Base-by-base conservation (phyloP, 1,140 invertebrate genomes). In the Dendroctonus ponderosae region DNA sequence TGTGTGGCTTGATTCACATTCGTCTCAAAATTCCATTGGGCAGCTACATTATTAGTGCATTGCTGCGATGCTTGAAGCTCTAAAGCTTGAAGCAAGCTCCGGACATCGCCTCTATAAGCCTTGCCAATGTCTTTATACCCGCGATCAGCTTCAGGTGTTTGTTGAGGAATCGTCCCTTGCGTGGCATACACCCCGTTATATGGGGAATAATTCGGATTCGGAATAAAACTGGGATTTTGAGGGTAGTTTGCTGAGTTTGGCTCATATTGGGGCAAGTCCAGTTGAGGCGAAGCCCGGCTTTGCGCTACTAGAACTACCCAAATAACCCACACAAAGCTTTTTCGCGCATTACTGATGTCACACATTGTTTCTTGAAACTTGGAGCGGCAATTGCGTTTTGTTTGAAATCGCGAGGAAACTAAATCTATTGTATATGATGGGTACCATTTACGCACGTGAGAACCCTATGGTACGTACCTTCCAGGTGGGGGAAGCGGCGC, bases 1-100 rank as follows among this genome's bases (percentile, higher is more conserved):
- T 93, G 91, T 0, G 89, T 92, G 57, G 82, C 85, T 77, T 91
- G 89, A 76, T 91, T 93, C 5, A 93, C 89, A 76, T 93, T 89
- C 0, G 91, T 93, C 79, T 93, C 91, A 77, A 91, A 94, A 75
- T 89, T 87, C 92, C 92, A 94, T 71, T 93, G 91, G 0, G 91
- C 89, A 0, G 85, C 87, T 39, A 93, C 91, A 77, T 93, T 92
- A 39, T 86, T 86, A 3, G 89, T 91, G 75, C 91, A 93, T 74
- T 90, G 86, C 74, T 89, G 84, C 0, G 90, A 87, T 8, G 88
- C 85, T 66, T 89, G 84, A 50, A 88, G 83, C 73, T 92, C 90
- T 8, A 90, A 80, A 4, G 63, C 64, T 39, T 71, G 70, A 14
- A 71, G 44, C 46, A 72, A 66, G 43, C 69, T 62, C 39, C 71